phyloP scores from a whole-genome alignment of 2,888 invertebrate genomes.

The Abscondita cerata region DNA sequence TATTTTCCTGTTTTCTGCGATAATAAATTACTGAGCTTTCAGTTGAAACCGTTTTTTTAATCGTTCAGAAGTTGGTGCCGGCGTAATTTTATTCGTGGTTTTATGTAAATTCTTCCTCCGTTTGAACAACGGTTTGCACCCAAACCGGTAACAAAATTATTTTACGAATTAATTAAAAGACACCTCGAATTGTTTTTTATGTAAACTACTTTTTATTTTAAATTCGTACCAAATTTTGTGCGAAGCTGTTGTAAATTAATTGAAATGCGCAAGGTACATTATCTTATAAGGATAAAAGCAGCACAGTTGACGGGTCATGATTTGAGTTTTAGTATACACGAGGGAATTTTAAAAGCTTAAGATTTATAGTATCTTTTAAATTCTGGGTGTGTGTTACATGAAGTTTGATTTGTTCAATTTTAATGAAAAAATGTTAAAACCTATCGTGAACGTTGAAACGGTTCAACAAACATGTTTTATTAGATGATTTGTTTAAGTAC shows the following conservation, averaged over 20 bases:
- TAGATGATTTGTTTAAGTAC: too few species aligned
- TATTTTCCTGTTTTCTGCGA: slow-evolving; percentile 17
- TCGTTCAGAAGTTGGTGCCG: slow-evolving; percentile 37
- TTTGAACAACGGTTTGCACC: slow-evolving; percentile 42
- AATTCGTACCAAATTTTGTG: neutral
- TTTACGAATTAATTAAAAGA: slow-evolving; percentile 48
- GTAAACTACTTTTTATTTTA: neutral
- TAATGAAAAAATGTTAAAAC: neutral
- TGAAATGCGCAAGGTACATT: too few species aligned
- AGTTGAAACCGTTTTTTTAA: slow-evolving; percentile 21
- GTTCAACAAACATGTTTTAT: too few species aligned
- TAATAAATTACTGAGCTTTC: slow-evolving; percentile 15
- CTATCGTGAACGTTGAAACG: too few species aligned
- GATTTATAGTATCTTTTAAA: slow-evolving; percentile 27
- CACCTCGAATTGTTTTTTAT: slow-evolving; percentile 26
- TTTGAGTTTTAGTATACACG: slow-evolving; percentile 30
- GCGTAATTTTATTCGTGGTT: slow-evolving; percentile 48
- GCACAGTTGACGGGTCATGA: slow-evolving; percentile 24
- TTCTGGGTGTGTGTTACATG: slow-evolving; percentile 10
- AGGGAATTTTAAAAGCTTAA: slow-evolving; percentile 32
- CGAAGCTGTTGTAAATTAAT: slow-evolving; percentile 26
- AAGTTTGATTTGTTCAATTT: slow-evolving; percentile 13
- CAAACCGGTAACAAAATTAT: slow-evolving; percentile 49
- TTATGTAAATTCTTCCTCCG: slow-evolving; percentile 40
- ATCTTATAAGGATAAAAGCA: too few species aligned